Conservation (phyloP, 2,797 vertebrate genomes). For the Spizella passerina region DNA sequence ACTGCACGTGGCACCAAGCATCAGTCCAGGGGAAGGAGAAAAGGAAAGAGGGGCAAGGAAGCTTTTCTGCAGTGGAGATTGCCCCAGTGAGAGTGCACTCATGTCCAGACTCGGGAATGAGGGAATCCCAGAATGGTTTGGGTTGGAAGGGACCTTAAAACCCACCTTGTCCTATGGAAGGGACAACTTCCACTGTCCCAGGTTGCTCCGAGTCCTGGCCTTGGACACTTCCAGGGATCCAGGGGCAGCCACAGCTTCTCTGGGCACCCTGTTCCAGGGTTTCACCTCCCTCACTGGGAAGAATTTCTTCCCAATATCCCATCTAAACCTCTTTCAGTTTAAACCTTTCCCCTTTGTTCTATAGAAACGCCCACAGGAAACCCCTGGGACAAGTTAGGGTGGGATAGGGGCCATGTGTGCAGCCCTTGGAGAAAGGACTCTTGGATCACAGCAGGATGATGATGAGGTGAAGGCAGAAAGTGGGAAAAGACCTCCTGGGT, state of each 20-base stretch:
- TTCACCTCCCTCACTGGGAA: not conserved
- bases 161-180: fast-evolving
- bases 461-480: not conserved
- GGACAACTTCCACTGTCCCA: not conserved
- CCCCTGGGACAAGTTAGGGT: not conserved
- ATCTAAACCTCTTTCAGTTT: not conserved
- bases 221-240: fast-evolving
- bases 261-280: not conserved
- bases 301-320: fast-evolving
- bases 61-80: not conserved
- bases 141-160: not conserved
- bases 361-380: not conserved
- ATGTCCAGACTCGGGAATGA: not conserved
- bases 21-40: not conserved
- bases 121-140: not conserved
- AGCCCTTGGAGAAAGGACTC: not conserved
- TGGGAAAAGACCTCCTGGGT: not conserved
- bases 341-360: not conserved
- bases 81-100: fast-evolving
- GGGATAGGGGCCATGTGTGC: fast-evolving
- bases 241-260: not conserved
- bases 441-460: fast-evolving
- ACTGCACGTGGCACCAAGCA: fast-evolving
- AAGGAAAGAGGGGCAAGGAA: not conserved
- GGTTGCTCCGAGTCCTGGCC: not conserved